phyloP scores from a whole-genome alignment of 2,113 vertebrate species.

The Conger conger region DNA sequence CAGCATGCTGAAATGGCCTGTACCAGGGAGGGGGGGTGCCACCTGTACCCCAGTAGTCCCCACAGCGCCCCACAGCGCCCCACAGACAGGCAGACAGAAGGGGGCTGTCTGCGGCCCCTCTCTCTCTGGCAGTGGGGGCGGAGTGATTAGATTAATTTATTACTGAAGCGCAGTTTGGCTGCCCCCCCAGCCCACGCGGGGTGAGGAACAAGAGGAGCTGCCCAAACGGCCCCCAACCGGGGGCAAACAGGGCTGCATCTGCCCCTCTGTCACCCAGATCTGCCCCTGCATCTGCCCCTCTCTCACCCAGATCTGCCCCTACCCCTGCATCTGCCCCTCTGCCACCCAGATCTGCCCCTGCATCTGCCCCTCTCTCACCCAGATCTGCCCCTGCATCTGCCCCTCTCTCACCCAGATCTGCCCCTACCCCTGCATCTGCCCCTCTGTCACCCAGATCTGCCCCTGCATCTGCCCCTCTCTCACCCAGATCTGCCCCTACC shows the following conservation, averaged over 20 bases:
- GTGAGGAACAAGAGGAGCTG: constrained; percentile 66
- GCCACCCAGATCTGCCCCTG: constrained; percentile 68
- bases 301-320: constrained; percentile 70
- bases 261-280: constrained; percentile 72
- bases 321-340: constrained; percentile 75
- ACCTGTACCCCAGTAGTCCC: constrained; percentile 15
- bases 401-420: constrained; percentile 71
- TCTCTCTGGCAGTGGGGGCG: not conserved
- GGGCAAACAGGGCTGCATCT: constrained; percentile 71
- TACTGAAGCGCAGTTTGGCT: constrained; percentile 53
- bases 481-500: too few species aligned
- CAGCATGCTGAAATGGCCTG: constrained; percentile 37
- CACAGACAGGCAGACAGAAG: constrained; percentile 40
- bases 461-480: constrained; percentile 75
- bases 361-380: constrained; percentile 74
- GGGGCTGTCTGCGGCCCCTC: constrained; percentile 30
- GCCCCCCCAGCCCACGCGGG: constrained; percentile 54
- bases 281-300: constrained; percentile 75
- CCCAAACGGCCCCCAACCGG: constrained; percentile 69
- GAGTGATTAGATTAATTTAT: constrained; percentile 63
- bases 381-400: constrained; percentile 74
- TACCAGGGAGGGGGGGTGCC: constrained; percentile 2
- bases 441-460: constrained; percentile 69
- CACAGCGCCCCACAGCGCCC: not conserved
- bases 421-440: constrained; percentile 77